Percentiles rank a stretch among this genome's conserved stretches.
phyloP scores from a whole-genome alignment of 1,140 invertebrate species.

The Araneus ventricosus region DNA sequence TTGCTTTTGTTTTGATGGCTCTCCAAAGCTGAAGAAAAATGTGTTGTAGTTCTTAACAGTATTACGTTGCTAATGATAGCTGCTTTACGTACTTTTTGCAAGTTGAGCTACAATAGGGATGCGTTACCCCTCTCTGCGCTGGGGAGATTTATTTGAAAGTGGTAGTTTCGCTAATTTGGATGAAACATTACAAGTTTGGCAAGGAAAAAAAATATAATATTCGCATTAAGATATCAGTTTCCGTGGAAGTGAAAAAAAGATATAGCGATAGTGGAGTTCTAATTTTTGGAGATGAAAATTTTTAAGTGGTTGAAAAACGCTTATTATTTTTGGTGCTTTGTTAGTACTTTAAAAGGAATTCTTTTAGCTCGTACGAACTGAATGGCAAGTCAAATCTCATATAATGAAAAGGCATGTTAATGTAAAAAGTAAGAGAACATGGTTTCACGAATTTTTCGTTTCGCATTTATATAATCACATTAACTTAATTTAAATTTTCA shows the following conservation, averaged over 20 bases:
- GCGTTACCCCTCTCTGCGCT: background rate
- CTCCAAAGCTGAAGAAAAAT: background rate
- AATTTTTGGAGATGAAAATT: constrained; percentile 2
- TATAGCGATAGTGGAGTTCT: background rate
- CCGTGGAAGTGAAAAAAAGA: background rate
- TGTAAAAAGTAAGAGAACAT: too few species aligned
- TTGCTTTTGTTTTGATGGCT: background rate
- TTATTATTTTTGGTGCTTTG: background rate
- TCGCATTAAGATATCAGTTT: background rate
- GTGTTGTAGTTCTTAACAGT: background rate
- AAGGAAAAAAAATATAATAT: background rate
- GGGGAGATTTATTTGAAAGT: background rate
- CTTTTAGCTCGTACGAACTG: too few species aligned
- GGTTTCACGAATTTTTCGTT: too few species aligned
- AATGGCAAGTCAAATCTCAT: too few species aligned
- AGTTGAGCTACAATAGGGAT: background rate
- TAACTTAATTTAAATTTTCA: too few species aligned
- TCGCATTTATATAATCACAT: too few species aligned
- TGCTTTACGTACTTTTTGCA: background rate
- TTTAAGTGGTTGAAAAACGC: constrained; percentile 11
- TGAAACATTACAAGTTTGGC: background rate
- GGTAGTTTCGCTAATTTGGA: constrained; percentile 6
- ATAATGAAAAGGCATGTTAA: too few species aligned
- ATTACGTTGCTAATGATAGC: constrained; percentile 24
- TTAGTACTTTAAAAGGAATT: too few species aligned